Evolutionary conservation across 2,888 invertebrate species (phyloP).

Genomic region (Lapara coniferarum): DNA sequence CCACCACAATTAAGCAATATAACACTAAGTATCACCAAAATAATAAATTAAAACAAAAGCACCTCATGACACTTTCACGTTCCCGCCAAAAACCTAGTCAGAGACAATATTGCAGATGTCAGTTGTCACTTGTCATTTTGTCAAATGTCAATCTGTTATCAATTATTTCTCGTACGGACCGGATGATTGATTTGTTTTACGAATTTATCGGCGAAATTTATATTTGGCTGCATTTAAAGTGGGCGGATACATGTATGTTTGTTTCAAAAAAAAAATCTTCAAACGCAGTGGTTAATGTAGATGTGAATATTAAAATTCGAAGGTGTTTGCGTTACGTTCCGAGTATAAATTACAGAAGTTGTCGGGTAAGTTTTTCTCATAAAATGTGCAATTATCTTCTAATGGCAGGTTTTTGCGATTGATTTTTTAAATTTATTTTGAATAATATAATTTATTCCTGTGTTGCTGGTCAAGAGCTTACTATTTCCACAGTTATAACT

Average conservation of each 20-base stretch:
- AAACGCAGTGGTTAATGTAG: not conserved
- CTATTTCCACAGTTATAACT: too few species aligned
- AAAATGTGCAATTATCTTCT: not conserved
- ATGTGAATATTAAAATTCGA: not conserved
- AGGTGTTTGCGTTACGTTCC: not conserved
- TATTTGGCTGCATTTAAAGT: slow-evolving; percentile 7
- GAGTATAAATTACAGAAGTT: not conserved
- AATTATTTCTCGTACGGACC: not conserved
- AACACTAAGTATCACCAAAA: too few species aligned
- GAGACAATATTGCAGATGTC: too few species aligned
- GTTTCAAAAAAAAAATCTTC: not conserved
- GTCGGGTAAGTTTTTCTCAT: slow-evolving; percentile 14
- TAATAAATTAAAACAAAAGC: too few species aligned
- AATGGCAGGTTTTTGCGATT: too few species aligned
- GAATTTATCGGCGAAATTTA: not conserved
- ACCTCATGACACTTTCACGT: too few species aligned
- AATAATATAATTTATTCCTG: too few species aligned
- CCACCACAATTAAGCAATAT: too few species aligned
- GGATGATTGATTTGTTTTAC: not conserved
- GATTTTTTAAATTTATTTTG: too few species aligned
- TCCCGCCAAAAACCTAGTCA: too few species aligned
- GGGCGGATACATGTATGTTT: slow-evolving; percentile 1
- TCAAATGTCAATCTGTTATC: slow-evolving; percentile 1
- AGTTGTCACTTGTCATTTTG: too few species aligned
- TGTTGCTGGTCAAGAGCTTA: too few species aligned